Evolutionary conservation across 2,888 invertebrate genomes (phyloP).

Genomic region (Troilus luridus): DNA sequence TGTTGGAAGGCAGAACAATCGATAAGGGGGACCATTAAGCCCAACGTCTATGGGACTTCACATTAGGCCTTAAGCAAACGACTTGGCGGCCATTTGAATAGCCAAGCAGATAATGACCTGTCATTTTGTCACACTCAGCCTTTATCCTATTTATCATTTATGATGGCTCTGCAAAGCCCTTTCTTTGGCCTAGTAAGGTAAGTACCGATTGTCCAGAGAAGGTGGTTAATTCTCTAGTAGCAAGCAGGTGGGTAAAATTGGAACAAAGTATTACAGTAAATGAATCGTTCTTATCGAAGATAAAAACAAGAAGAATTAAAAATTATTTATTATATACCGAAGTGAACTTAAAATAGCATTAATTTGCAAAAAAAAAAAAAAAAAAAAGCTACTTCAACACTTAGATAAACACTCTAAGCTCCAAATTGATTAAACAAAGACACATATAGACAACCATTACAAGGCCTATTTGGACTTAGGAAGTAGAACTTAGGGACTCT

Average conservation of each 20-base stretch:
- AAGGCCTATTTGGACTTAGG: no score
- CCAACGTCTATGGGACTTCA: slow-evolving; percentile 15
- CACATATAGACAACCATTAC: no score
- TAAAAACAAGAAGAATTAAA: no score
- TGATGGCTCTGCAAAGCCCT: neutral
- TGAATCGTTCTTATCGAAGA: no score
- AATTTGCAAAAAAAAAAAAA: no score
- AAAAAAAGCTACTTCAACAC: no score
- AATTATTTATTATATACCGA: no score
- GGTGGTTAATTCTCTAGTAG: neutral
- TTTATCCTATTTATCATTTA: slow-evolving; percentile 41
- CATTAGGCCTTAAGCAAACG: slow-evolving; percentile 33
- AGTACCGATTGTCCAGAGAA: neutral
- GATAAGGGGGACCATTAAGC: slow-evolving; percentile 6
- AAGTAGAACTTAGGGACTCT: no score
- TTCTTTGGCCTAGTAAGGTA: neutral
- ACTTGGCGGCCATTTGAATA: slow-evolving; percentile 2
- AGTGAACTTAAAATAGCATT: no score
- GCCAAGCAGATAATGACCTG: slow-evolving; percentile 10
- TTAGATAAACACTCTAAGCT: no score
- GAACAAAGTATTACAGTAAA: no score
- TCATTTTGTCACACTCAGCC: slow-evolving; percentile 34
- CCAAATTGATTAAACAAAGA: no score
- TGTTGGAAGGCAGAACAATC: neutral
- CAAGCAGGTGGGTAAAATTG: neutral